phyloP scores from a whole-genome alignment of 2,888 invertebrate genomes.

The Volucella inflata region DNA sequence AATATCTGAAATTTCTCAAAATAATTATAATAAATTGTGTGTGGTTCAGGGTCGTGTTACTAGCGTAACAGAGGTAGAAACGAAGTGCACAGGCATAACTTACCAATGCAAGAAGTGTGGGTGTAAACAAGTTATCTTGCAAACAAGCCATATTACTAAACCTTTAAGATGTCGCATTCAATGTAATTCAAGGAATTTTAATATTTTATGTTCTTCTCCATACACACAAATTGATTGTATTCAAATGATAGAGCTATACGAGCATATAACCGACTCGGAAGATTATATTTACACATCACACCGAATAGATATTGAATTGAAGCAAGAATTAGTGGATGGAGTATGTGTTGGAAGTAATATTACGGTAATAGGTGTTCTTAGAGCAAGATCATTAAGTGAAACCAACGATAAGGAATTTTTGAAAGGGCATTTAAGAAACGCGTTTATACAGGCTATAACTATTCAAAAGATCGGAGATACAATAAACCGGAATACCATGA shows the following conservation, averaged over 20 bases:
- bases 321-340: constrained; percentile 91
- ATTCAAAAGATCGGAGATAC: constrained; percentile 86
- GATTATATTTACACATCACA: constrained; percentile 90
- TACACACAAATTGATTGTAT: constrained; percentile 90
- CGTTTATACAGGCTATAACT: constrained; percentile 92
- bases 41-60: constrained; percentile 94
- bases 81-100: constrained; percentile 90
- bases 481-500: constrained; percentile 83
- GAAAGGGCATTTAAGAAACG: constrained; percentile 86
- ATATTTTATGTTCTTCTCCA: constrained; percentile 87
- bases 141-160: constrained; percentile 82
- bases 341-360: constrained; percentile 95
- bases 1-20: constrained; percentile 75
- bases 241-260: constrained; percentile 92
- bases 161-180: constrained; percentile 85
- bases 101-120: constrained; percentile 83
- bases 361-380: constrained; percentile 93
- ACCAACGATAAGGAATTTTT: constrained; percentile 81
- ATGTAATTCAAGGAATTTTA: constrained; percentile 84
- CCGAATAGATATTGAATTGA: constrained; percentile 93
- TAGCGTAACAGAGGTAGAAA: constrained; percentile 89
- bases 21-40: constrained; percentile 88
- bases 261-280: constrained; percentile 87
- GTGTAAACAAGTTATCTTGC: constrained; percentile 87
- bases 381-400: constrained; percentile 84